Conservation (phyloP, 1,140 invertebrate species). For the Conopomorpha cramerella region DNA sequence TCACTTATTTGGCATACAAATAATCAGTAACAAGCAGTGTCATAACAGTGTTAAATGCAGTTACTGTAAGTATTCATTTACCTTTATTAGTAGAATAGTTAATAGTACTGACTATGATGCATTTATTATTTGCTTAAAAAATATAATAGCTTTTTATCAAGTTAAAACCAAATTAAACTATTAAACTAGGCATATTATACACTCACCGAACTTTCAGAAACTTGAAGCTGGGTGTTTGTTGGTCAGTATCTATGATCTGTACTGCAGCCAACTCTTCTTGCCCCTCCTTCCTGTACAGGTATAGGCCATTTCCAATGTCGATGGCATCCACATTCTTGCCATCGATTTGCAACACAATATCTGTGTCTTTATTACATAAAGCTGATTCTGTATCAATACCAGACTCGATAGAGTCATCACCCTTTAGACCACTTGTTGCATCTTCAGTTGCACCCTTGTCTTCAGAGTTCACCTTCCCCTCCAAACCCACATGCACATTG, state of each 20-base stretch:
- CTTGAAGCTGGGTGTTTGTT: slow-evolving; percentile 42
- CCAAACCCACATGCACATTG: slow-evolving; percentile 22
- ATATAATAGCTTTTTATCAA: too few species aligned
- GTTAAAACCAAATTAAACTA: not conserved
- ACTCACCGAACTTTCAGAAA: slow-evolving; percentile 56
- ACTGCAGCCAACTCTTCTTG: slow-evolving; percentile 47
- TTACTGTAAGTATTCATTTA: too few species aligned
- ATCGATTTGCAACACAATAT: slow-evolving; percentile 53
- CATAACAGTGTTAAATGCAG: too few species aligned
- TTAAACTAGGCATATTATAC: slow-evolving; percentile 1
- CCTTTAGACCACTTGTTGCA: slow-evolving; percentile 2
- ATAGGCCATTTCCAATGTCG: slow-evolving; percentile 52
- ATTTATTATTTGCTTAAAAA: too few species aligned
- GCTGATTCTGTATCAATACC: slow-evolving; percentile 18
- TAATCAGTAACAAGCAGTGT: too few species aligned
- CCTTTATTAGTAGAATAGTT: too few species aligned
- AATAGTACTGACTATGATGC: too few species aligned
- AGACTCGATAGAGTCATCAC: slow-evolving; percentile 10
- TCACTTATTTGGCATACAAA: too few species aligned
- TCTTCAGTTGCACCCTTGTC: slow-evolving; percentile 10
- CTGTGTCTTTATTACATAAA: slow-evolving; percentile 32
- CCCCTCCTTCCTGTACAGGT: slow-evolving; percentile 48
- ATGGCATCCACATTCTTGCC: slow-evolving; percentile 55
- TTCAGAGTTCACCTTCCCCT: slow-evolving; percentile 19
- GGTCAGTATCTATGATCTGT: slow-evolving; percentile 35